Evolutionary conservation across 2,113 vertebrate genomes (phyloP).

Genomic region (Chrysochloris asiatica): DNA sequence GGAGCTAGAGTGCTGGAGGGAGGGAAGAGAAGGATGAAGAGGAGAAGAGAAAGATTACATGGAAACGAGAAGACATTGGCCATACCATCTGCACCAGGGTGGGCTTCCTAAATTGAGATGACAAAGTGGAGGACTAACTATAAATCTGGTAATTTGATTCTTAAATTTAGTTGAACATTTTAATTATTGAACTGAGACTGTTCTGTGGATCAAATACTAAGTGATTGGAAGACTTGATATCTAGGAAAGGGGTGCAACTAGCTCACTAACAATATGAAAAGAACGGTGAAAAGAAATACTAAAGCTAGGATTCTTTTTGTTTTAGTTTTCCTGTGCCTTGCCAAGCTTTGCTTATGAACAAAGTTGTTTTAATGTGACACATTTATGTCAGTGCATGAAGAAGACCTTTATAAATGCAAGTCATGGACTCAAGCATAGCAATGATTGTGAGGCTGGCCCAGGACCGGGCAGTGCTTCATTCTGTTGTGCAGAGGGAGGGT

Average conservation of each 20-base stretch:
- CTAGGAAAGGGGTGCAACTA: no score
- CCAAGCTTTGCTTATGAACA: neutral
- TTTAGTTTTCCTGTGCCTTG: neutral
- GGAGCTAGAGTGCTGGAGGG: neutral
- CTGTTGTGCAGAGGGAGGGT: no score
- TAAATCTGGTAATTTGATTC: neutral
- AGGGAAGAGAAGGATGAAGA: fast-evolving
- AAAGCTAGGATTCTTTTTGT: neutral
- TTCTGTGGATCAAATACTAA: neutral
- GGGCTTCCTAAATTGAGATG: neutral
- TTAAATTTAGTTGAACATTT: neutral
- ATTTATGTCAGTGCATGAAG: neutral
- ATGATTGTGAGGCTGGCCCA: no score
- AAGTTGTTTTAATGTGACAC: neutral
- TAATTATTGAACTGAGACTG: neutral
- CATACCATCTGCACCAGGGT: no score
- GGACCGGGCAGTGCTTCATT: no score
- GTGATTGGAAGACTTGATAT: neutral
- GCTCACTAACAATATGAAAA: neutral
- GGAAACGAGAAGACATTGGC: neutral
- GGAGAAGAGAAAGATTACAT: neutral
- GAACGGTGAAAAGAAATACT: neutral
- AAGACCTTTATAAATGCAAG: neutral
- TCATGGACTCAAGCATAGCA: no score
- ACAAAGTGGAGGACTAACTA: neutral